These are phyloP conservation scores for Nibea albiflora DNA, from an alignment of 2,113 vertebrate species.

Conservation along the genomic window DNA sequence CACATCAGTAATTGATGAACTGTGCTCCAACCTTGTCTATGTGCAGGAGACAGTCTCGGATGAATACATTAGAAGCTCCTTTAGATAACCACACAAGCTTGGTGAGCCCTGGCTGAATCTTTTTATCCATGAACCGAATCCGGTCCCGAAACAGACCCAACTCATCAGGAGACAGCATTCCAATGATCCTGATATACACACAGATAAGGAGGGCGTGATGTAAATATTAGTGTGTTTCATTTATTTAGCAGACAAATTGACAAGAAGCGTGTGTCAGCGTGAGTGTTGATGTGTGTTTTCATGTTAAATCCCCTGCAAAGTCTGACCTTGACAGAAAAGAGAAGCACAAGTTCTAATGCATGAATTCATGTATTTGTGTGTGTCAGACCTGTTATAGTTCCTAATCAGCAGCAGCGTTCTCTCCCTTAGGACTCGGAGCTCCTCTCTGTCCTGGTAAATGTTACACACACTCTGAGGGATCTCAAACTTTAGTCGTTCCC, in stretches of 20 bases:
- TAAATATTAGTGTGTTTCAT: not conserved
- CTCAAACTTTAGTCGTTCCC: constrained; percentile 89
- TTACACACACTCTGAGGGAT: constrained; percentile 84
- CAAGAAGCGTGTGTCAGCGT: not conserved
- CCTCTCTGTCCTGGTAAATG: constrained; percentile 83
- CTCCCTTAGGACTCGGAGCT: constrained; percentile 84
- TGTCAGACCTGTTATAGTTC: constrained; percentile 89
- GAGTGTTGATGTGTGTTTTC: not conserved
- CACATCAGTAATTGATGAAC: not conserved
- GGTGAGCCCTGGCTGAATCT: constrained; percentile 88
- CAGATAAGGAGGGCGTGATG: fast-evolving
- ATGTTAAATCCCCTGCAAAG: not conserved
- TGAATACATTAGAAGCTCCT: constrained; percentile 82
- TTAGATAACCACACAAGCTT: constrained; percentile 87
- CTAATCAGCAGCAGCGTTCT: constrained; percentile 84
- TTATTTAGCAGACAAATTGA: too few species aligned
- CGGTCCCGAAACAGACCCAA: constrained; percentile 86
- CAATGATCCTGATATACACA: constrained; percentile 83
- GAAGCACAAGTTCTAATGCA: not conserved
- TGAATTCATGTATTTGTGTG: too few species aligned
- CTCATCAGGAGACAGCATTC: constrained; percentile 84
- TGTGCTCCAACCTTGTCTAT: constrained; percentile 86
- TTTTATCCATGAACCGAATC: constrained; percentile 86
- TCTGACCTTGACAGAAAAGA: not conserved
- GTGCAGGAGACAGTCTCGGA: constrained; percentile 86